Evolutionary conservation across 2,113 vertebrate genomes (phyloP), one percentile per base, ranked within the genome.

Genomic region (Menura novaehollandiae): DNA sequence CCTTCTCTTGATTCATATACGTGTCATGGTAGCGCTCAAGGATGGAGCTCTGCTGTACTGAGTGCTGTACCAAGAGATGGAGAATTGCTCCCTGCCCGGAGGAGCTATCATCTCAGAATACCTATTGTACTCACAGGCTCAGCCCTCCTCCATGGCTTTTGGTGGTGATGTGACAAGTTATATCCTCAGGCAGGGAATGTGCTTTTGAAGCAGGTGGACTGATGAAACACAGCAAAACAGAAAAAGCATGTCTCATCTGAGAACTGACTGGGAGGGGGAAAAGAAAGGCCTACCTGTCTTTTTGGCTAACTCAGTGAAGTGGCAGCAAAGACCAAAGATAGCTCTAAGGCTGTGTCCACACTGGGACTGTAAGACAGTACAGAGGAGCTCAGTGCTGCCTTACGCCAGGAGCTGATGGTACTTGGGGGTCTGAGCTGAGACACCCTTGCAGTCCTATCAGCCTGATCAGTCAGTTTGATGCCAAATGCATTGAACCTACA

Each of bases 21-120:
- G 0, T 0, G 0, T 64, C 60, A 56, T 1, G 1, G 52, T 23
- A 52, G 68, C 0, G 1, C 28, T 55, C 1, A 0, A 68, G 89
- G 43, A 46, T 15, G 55, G 55, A 83, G 37, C 14, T 27, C 51
- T 11, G 2, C 46, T 68, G 39, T 67, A 66, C 73, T 41, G 24
- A 49, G 71, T 16, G n/a, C 71, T 47, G 53, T 53, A 66, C 67
- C 44, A 49, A 49, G 60, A 78, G 66, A 15, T 21, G 68, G 41
- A 82, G 74, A 60, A 67, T 30, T 37, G 21, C 24, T 83, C 51
- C 63, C 44, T 85, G 49, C 60, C 63, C 1, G 0, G 47, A 84
- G 77, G 44, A 85, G 39, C 39, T 53, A 15, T 52, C 66, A 15
- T 52, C 74, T 85, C 85, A 32, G 43, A 51, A 78, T 37, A 67